Percentiles rank a stretch among this genome's conserved stretches.
These are phyloP conservation scores for Sialis fuliginosa DNA, from an alignment of 2,888 invertebrate species.

Conservation along the genomic window DNA sequence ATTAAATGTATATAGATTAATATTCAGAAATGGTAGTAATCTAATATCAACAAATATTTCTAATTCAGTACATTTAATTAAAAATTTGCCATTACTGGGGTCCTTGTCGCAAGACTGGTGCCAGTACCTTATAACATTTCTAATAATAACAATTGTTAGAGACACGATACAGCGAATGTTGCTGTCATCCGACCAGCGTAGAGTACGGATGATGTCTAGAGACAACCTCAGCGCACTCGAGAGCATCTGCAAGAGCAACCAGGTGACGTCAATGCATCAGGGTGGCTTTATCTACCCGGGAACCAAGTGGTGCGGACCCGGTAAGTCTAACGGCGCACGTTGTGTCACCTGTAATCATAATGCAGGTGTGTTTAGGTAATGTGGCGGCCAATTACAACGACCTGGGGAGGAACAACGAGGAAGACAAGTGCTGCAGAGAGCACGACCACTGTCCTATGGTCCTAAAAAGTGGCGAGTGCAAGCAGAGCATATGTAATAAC, in stretches of 20 bases:
- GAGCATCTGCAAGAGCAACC: constrained; percentile 29
- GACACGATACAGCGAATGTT: constrained; percentile 41
- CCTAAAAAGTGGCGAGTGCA: constrained; percentile 38
- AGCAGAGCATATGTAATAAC: constrained; percentile 46
- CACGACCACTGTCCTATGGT: constrained; percentile 52
- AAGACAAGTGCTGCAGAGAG: constrained; percentile 55
- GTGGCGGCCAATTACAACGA: constrained; percentile 42
- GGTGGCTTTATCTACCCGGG: constrained; percentile 44
- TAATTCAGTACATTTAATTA: too few species aligned
- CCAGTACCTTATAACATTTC: too few species aligned
- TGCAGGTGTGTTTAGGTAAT: constrained; percentile 24
- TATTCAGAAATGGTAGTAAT: too few species aligned
- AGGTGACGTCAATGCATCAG: constrained; percentile 17
- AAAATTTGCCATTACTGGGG: too few species aligned
- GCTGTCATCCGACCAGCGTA: constrained; percentile 32
- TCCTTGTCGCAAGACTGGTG: too few species aligned
- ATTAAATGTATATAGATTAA: too few species aligned
- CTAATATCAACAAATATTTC: too few species aligned
- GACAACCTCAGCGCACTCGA: constrained; percentile 38
- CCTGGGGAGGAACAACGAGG: constrained; percentile 39
- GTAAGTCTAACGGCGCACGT: constrained; percentile 14
- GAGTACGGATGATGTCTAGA: constrained; percentile 39
- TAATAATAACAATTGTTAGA: constrained; percentile 15
- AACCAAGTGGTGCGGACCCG: constrained; percentile 66
- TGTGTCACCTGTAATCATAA: too few species aligned